These are phyloP conservation scores for Troglohyphantes excavatus DNA, from an alignment of 2,888 invertebrate species.

Conservation along the genomic window DNA sequence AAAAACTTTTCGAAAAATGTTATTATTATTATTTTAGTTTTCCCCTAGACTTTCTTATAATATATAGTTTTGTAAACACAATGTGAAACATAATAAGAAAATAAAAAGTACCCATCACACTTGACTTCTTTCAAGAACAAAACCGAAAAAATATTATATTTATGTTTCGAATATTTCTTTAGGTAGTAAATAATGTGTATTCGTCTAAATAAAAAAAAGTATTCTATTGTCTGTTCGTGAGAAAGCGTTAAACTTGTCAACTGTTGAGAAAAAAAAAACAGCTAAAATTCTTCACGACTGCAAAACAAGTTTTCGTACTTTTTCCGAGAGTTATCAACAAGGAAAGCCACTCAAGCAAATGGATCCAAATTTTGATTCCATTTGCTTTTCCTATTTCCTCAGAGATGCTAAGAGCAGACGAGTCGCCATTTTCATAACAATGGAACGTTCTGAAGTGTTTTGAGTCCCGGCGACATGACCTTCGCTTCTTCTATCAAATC, in stretches of 20 bases:
- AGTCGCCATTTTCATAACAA: conserved; percentile 23
- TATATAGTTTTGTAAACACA: too few relatives aligned
- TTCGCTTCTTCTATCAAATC: not conserved
- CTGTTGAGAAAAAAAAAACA: too few relatives aligned
- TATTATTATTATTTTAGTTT: not conserved
- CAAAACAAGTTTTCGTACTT: not conserved
- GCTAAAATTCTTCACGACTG: not conserved
- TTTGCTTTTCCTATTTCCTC: not conserved
- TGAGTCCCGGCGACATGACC: not conserved
- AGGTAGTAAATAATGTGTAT: too few relatives aligned
- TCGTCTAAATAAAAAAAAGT: too few relatives aligned
- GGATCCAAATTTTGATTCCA: not conserved
- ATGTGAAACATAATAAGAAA: too few relatives aligned
- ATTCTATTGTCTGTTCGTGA: not conserved
- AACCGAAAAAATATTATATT: too few relatives aligned
- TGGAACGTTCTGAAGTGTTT: conserved; percentile 27
- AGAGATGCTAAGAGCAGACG: too few relatives aligned
- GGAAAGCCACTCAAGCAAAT: conserved; percentile 6
- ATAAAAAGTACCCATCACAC: too few relatives aligned
- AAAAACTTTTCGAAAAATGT: too few relatives aligned
- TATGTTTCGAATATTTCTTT: too few relatives aligned
- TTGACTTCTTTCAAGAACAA: too few relatives aligned
- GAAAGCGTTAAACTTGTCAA: not conserved
- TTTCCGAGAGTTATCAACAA: not conserved
- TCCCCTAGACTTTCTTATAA: too few relatives aligned